Evolutionary conservation across 2,113 vertebrate species (phyloP), one percentile per base, ranked within the genome.

Genomic region (Tragelaphus scriptus): DNA sequence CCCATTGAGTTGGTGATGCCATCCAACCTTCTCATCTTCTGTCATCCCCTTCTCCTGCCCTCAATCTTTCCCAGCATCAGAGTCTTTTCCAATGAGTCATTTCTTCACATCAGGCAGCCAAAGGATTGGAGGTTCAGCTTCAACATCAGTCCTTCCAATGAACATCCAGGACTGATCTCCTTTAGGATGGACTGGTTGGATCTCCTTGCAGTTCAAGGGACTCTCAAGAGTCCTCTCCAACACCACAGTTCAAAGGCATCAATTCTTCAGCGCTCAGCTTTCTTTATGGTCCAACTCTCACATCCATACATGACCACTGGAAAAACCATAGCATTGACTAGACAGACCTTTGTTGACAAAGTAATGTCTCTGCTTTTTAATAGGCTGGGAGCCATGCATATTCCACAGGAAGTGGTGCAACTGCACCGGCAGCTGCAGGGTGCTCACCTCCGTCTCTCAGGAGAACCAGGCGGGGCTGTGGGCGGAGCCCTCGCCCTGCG

Each of bases 401-500:
- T 32, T 8, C 25, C 9, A 9, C 15, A 28, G 49, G 51, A 55
- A 15, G 3, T 0, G 3, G 19, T 1, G 10, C 19, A 1, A 0
- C n/a, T 2, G 51, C n/a, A n/a, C 26, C 5, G 2, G 63, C 53
- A 4, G 63, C 53, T 6, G 11, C 32, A 5, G 3, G 0, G 11
- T 7, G 11, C 56, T 7, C 53, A 2, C 14, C 9, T 0, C 5
- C 3, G 0, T 3, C 47, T 6, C 79, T n/a, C 79, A 6, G 25
- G 16, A 49, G 15, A 47, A 15, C 13, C 9, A 8, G n/a, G 15
- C 4, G 47, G 68, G 11, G 56, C 4, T 23, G 25, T 30, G 32
- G 5, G 3, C 0, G 26, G n/a, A 40, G 17, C 26, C 30, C 0
- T 11, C 2, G 1, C 53, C 32, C 53, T 7, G 30, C 0, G 1